Percentiles rank a stretch among this genome's conserved stretches.
Conservation (phyloP, 2,113 vertebrate species). For the Xenopus borealis region DNA sequence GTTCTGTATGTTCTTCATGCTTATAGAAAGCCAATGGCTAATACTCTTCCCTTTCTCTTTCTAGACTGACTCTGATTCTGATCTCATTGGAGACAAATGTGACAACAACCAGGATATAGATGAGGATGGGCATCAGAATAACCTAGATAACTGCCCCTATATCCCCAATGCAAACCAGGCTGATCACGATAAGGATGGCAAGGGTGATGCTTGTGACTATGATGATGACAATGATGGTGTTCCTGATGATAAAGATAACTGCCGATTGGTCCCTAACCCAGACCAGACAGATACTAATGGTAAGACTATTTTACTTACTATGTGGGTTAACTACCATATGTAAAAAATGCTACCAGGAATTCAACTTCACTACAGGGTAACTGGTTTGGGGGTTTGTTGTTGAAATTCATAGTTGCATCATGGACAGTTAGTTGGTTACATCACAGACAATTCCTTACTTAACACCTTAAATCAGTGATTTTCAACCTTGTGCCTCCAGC, state of each 20-base stretch:
- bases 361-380: no score
- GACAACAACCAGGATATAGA: conserved; percentile 98
- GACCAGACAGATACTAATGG: conserved; percentile 93
- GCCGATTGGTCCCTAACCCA: conserved; percentile 84
- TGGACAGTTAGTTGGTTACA: no score
- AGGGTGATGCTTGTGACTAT: conserved; percentile 94
- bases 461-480: no score
- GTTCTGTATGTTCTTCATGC: no score
- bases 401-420: no score
- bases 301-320: conserved; percentile 56
- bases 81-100: conserved; percentile 88
- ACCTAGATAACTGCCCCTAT: conserved; percentile 98
- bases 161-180: conserved; percentile 95
- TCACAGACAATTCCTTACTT: no score
- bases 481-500: no score
- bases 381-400: no score
- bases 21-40: no score
- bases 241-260: conserved; percentile 97
- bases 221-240: conserved; percentile 98
- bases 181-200: conserved; percentile 96
- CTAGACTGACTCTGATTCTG: conserved; percentile 92
- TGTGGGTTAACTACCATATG: no score
- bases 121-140: conserved; percentile 97
- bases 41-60: conserved; percentile 1
- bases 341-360: no score